A percentile compares a stretch with the other conserved stretches of the same genome.
phyloP scores from a whole-genome alignment of 2,113 vertebrate species.

The Zingel zingel region DNA sequence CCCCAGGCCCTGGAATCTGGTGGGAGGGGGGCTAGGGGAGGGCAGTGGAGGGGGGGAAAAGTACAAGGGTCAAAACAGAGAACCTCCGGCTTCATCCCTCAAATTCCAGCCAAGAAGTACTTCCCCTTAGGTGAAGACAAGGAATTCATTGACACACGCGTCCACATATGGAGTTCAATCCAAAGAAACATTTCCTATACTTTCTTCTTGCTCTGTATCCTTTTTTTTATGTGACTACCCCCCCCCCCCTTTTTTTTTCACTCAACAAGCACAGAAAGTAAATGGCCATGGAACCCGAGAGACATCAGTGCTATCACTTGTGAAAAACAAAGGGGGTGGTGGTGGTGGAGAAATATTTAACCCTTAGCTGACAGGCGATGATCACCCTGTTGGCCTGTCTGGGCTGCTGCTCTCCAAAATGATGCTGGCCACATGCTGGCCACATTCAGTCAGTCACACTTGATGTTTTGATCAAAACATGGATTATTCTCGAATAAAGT shows the following conservation, averaged over 20 bases:
- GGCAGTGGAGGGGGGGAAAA: slow-evolving; percentile 29
- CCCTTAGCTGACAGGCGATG: slow-evolving; percentile 65
- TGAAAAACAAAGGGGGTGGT: slow-evolving; percentile 73
- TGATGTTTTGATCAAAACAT: slow-evolving; percentile 32
- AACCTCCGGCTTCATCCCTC: slow-evolving; percentile 76
- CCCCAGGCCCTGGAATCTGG: slow-evolving; percentile 81
- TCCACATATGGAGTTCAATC: slow-evolving; percentile 57
- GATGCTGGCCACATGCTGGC: slow-evolving; percentile 45
- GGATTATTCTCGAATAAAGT: slow-evolving; percentile 8
- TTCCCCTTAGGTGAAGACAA: slow-evolving; percentile 65
- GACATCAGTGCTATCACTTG: slow-evolving; percentile 75
- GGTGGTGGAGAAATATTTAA: slow-evolving; percentile 74
- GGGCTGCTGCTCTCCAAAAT: slow-evolving; percentile 33
- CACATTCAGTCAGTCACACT: slow-evolving; percentile 21
- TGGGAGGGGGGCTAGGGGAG: slow-evolving; percentile 51
- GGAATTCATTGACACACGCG: slow-evolving; percentile 67
- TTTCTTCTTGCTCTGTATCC: slow-evolving; percentile 38
- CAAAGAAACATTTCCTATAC: slow-evolving; percentile 51
- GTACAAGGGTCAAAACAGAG: slow-evolving; percentile 72
- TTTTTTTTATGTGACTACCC: slow-evolving; percentile 22
- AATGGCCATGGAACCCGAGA: slow-evolving; percentile 72
- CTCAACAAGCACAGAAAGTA: slow-evolving; percentile 59
- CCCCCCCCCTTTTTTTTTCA: slow-evolving; percentile 27
- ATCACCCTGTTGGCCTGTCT: slow-evolving; percentile 37
- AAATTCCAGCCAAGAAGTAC: slow-evolving; percentile 73